Conservation (phyloP, 1,140 invertebrate species). For the Chlorops oryzae region DNA sequence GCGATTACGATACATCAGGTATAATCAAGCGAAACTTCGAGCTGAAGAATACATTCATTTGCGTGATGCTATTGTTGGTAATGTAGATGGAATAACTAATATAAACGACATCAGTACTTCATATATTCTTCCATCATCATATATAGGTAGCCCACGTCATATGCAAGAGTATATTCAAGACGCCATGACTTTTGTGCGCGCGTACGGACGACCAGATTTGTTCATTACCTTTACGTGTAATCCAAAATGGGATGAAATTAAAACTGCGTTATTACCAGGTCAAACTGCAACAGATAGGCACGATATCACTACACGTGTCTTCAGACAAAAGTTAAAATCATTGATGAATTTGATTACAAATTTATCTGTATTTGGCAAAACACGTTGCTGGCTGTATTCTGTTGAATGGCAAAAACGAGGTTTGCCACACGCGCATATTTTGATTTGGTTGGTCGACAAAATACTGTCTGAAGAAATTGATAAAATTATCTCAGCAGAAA, state of each 20-base stretch:
- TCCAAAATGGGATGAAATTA: slow-evolving; percentile 50
- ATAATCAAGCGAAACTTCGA: too few species aligned
- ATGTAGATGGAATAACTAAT: too few species aligned
- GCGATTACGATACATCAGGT: too few species aligned
- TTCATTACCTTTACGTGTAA: slow-evolving; percentile 45
- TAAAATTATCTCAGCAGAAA: too few species aligned
- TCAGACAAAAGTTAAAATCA: slow-evolving; percentile 49
- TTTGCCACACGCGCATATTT: slow-evolving; percentile 13
- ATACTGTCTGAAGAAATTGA: too few species aligned
- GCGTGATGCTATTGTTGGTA: too few species aligned
- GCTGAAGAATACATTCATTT: too few species aligned
- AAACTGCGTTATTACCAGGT: slow-evolving; percentile 32
- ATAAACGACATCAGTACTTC: too few species aligned
- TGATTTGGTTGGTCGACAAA: slow-evolving; percentile 7
- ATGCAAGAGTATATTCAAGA: slow-evolving; percentile 48
- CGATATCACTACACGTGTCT: slow-evolving; percentile 48
- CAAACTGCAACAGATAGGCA: slow-evolving; percentile 38
- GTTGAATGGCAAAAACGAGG: slow-evolving; percentile 51
- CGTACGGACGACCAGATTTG: slow-evolving; percentile 37
- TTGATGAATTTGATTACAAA: slow-evolving; percentile 48
- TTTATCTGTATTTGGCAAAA: slow-evolving; percentile 37
- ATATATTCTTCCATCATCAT: too few species aligned
- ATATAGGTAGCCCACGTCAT: slow-evolving; percentile 42
- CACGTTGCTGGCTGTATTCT: slow-evolving; percentile 46
- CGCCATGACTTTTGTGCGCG: slow-evolving; percentile 44